phyloP scores from a whole-genome alignment of 2,113 vertebrate genomes.

The Prietella phreatophila region DNA sequence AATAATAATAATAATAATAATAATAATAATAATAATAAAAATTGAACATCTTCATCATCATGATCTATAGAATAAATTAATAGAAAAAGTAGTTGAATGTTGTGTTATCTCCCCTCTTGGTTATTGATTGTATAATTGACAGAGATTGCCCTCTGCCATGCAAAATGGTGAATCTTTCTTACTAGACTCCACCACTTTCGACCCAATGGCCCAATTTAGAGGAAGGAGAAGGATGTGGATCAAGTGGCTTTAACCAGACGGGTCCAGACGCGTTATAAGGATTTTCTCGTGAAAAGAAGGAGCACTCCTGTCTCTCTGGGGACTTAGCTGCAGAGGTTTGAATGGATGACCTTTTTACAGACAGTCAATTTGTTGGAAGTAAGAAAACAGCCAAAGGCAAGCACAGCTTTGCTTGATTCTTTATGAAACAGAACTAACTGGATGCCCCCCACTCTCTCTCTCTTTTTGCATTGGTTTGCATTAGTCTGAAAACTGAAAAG shows the following conservation, averaged over 20 bases:
- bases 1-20: too few species aligned
- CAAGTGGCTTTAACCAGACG: slow-evolving; percentile 66
- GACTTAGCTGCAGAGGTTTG: slow-evolving; percentile 60
- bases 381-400: slow-evolving; percentile 52
- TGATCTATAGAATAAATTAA: background rate
- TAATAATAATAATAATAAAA: too few species aligned
- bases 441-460: background rate
- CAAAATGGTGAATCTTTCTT: slow-evolving; percentile 63
- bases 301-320: slow-evolving; percentile 62
- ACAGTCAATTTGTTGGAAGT: slow-evolving; percentile 51
- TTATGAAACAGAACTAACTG: slow-evolving; percentile 43
- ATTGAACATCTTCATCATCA: too few species aligned
- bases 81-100: background rate
- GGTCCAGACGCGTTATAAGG: slow-evolving; percentile 60
- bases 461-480: slow-evolving; percentile 26
- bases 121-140: slow-evolving; percentile 43
- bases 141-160: slow-evolving; percentile 41
- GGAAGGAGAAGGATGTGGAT: slow-evolving; percentile 48
- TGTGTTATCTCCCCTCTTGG: background rate
- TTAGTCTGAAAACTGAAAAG: slow-evolving; percentile 25
- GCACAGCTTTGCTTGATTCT: slow-evolving; percentile 47
- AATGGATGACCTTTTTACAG: slow-evolving; percentile 62
- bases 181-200: slow-evolving; percentile 63
- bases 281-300: slow-evolving; percentile 63
- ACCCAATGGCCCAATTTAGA: slow-evolving; percentile 62